A percentile compares a stretch with the other conserved stretches of the same genome.
Conservation (phyloP, 1,140 invertebrate species). For the Trichogramma pretiosum region DNA sequence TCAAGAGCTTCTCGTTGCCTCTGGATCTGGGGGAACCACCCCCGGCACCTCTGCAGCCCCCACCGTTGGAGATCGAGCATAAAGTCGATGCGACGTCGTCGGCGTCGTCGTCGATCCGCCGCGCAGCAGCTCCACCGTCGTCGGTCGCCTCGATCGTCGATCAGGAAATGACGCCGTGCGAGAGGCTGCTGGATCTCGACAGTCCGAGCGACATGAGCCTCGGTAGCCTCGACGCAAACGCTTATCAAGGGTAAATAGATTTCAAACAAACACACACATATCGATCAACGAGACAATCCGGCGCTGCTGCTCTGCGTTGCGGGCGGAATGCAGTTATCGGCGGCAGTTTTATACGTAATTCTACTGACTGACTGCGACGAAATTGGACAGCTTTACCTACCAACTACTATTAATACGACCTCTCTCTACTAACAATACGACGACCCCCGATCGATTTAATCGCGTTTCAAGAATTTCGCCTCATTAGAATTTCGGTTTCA, state of each 20-base stretch:
- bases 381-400: background rate
- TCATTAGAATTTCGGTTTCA: constrained; percentile 8
- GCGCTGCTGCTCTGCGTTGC: too few species aligned
- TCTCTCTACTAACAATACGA: too few species aligned
- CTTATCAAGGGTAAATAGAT: constrained; percentile 11
- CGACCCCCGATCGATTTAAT: too few species aligned
- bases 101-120: background rate
- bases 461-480: background rate
- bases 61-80: constrained; percentile 22
- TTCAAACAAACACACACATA: background rate
- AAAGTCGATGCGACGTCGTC: background rate
- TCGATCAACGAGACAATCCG: too few species aligned
- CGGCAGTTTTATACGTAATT: background rate
- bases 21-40: constrained; percentile 27
- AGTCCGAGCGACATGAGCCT: too few species aligned
- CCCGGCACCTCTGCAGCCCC: background rate
- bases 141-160: constrained; percentile 24
- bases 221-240: background rate
- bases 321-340: too few species aligned
- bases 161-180: constrained; percentile 38
- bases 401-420: too few species aligned
- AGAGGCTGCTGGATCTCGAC: constrained; percentile 20
- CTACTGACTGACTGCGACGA: background rate
- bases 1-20: constrained; percentile 41
- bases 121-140: background rate